Conservation (phyloP, 53 echinoderm and acorn worm genomes). For the Holothuria scabra region DNA sequence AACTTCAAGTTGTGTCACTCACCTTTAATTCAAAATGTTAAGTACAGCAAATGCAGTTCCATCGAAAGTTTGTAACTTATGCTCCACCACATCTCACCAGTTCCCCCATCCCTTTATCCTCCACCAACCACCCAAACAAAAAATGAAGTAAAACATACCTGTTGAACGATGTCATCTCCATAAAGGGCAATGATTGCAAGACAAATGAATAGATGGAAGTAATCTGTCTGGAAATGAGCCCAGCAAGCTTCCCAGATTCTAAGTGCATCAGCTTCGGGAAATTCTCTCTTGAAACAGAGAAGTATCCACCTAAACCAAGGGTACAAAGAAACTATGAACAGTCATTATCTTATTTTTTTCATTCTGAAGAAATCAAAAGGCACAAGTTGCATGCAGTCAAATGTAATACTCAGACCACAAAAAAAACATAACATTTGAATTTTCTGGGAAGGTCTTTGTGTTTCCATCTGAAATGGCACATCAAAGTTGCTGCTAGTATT, state of each 20-base stretch:
- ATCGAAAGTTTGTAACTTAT: too few relatives aligned
- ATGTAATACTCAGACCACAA: too few relatives aligned
- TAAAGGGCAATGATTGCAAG: constrained; percentile 92
- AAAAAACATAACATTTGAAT: too few relatives aligned
- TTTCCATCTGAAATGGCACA: too few relatives aligned
- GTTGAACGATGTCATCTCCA: constrained; percentile 92
- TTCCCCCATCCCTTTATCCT: background rate
- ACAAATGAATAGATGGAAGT: constrained; percentile 96
- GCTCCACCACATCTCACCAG: background rate
- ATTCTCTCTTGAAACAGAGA: constrained; percentile 97
- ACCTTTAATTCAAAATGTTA: too few relatives aligned
- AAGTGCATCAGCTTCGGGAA: constrained; percentile 86
- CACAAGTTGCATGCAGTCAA: too few relatives aligned
- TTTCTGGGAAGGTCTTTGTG: too few relatives aligned
- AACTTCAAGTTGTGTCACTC: too few relatives aligned
- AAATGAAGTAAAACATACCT: constrained; percentile 50
- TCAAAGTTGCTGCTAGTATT: too few relatives aligned
- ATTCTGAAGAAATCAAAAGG: background rate
- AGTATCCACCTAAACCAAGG: constrained; percentile 80
- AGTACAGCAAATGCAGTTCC: too few relatives aligned
- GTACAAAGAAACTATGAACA: background rate
- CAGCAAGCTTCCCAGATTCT: constrained; percentile 99
- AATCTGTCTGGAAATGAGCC: constrained; percentile 97
- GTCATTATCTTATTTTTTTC: too few relatives aligned
- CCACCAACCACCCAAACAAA: background rate